Conservation (phyloP, 1,140 invertebrate genomes). For the Augochlora pura region DNA sequence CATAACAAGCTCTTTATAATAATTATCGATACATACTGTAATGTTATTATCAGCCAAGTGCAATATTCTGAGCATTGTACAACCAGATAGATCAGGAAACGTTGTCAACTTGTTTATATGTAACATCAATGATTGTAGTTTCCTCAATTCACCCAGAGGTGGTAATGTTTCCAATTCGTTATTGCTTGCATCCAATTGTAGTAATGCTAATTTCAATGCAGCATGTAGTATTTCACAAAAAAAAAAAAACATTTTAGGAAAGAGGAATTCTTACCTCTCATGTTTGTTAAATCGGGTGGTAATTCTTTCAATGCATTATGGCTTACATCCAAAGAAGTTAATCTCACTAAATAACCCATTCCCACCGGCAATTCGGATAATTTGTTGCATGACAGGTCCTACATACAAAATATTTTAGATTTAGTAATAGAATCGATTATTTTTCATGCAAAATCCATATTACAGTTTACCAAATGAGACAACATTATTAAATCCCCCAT, state of each 20-base stretch:
- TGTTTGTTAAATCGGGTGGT: slow-evolving; percentile 82
- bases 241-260: slow-evolving; percentile 8
- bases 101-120: slow-evolving; percentile 87
- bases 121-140: slow-evolving; percentile 89
- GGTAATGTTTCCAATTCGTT: slow-evolving; percentile 85
- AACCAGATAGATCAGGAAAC: slow-evolving; percentile 86
- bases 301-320: slow-evolving; percentile 82
- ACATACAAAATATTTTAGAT: slow-evolving; percentile 27
- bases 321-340: slow-evolving; percentile 82
- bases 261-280: slow-evolving; percentile 77
- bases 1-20: slow-evolving; percentile 10
- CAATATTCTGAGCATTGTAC: slow-evolving; percentile 86
- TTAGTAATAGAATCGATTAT: not conserved
- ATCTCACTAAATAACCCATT: slow-evolving; percentile 82
- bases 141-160: slow-evolving; percentile 88
- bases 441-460: not conserved
- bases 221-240: slow-evolving; percentile 8
- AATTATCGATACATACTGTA: slow-evolving; percentile 79
- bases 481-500: slow-evolving; percentile 89
- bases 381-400: slow-evolving; percentile 85
- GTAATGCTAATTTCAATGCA: slow-evolving; percentile 77
- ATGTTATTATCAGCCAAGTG: slow-evolving; percentile 91
- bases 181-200: slow-evolving; percentile 82
- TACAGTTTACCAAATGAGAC: slow-evolving; percentile 82
- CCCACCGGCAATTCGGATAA: slow-evolving; percentile 81